Evolutionary conservation across 2,113 vertebrate genomes (phyloP).

Genomic region (Scartelaos histophorus): DNA sequence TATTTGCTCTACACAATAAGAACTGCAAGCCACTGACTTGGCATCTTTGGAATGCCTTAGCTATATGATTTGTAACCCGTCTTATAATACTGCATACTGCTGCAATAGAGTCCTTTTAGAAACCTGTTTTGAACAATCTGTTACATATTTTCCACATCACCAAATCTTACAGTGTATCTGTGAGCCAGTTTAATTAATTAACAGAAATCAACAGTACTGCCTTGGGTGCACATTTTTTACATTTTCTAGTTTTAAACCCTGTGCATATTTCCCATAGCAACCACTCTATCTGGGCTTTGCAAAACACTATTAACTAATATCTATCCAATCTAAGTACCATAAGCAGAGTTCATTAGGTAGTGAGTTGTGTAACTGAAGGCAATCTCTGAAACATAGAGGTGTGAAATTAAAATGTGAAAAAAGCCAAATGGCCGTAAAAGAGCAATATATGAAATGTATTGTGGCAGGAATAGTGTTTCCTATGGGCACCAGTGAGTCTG

Average conservation of each 20-base stretch:
- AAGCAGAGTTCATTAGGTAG: constrained; percentile 14
- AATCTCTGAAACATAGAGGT: background rate
- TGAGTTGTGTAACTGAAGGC: background rate
- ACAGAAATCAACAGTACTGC: background rate
- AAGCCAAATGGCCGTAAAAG: constrained; percentile 27
- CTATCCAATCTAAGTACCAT: constrained; percentile 17
- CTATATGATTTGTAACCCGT: background rate
- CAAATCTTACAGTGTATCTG: background rate
- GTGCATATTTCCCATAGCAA: background rate
- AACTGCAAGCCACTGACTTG: background rate
- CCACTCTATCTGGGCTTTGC: background rate
- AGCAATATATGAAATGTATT: constrained; percentile 34
- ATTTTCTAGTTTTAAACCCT: background rate
- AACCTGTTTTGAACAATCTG: background rate
- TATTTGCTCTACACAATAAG: background rate
- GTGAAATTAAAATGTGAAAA: constrained; percentile 13
- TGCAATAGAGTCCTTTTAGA: no score
- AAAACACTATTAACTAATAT: background rate
- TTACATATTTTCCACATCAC: background rate
- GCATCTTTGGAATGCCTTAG: no score
- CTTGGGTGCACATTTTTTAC: background rate
- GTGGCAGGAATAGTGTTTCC: constrained; percentile 32
- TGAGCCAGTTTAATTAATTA: background rate
- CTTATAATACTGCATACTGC: background rate
- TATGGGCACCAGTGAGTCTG: background rate